Conservation (phyloP, 2,888 invertebrate species). For the Cenopis cana region DNA sequence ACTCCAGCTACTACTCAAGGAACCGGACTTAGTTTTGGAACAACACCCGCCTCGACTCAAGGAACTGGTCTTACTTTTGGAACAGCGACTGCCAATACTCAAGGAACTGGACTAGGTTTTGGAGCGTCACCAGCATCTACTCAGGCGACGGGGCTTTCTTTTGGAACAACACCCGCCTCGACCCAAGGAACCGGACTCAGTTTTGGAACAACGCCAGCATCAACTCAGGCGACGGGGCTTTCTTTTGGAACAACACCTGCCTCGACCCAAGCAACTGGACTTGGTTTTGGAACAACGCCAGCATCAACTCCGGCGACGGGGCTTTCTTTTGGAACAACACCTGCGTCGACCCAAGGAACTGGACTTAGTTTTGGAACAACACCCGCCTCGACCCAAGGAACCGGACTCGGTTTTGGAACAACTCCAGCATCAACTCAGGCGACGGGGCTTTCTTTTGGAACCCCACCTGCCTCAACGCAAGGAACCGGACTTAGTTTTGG, state of each 20-base stretch:
- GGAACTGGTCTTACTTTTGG: slow-evolving; percentile 13
- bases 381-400: not conserved
- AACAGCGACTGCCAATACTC: slow-evolving; percentile 12
- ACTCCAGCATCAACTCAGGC: not conserved
- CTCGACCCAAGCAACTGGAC: slow-evolving; percentile 44
- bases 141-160: slow-evolving; percentile 11
- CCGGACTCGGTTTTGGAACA: slow-evolving; percentile 48
- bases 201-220: slow-evolving; percentile 21
- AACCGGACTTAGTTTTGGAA: slow-evolving; percentile 37
- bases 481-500: not conserved
- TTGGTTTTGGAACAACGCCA: slow-evolving; percentile 48
- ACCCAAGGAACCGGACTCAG: slow-evolving; percentile 40
- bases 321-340: slow-evolving; percentile 50
- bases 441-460: not conserved
- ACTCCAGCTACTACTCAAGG: not conserved
- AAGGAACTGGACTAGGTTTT: slow-evolving; percentile 17
- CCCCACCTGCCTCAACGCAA: not conserved
- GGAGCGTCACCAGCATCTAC: slow-evolving; percentile 10
- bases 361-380: slow-evolving; percentile 38
- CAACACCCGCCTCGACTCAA: slow-evolving; percentile 11
- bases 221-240: slow-evolving; percentile 6
- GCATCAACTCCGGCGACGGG: slow-evolving; percentile 46
- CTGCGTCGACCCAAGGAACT: slow-evolving; percentile 15
- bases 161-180: slow-evolving; percentile 21
- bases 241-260: slow-evolving; percentile 32